Conservation (phyloP, 2,797 vertebrate genomes). For the Hyperoplus immaculatus region DNA sequence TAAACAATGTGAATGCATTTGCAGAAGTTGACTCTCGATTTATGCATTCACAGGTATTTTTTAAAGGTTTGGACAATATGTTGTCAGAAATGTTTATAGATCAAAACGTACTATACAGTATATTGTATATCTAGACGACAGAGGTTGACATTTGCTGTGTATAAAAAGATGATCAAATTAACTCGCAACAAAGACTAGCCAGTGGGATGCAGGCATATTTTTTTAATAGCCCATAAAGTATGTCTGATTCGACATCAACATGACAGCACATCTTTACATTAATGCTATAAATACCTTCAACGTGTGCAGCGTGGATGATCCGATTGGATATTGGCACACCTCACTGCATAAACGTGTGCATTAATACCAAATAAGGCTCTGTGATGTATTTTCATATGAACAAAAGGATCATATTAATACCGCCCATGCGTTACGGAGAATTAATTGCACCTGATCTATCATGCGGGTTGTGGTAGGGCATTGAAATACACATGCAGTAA, state of each 20-base stretch:
- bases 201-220: neutral
- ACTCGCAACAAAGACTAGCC: neutral
- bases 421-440: neutral
- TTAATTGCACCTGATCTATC: conserved; percentile 24
- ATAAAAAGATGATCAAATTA: conserved; percentile 6
- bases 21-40: neutral
- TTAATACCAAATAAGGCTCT: neutral
- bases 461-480: neutral
- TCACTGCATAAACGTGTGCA: conserved; percentile 10
- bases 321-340: conserved; percentile 6
- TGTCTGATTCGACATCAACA: conserved; percentile 1
- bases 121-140: neutral
- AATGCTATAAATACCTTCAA: neutral
- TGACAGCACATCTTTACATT: neutral
- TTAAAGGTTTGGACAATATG: neutral
- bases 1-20: neutral
- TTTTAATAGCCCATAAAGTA: neutral
- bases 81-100: neutral
- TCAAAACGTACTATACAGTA: too few relatives aligned
- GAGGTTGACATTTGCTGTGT: neutral
- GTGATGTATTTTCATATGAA: conserved; percentile 3
- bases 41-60: neutral
- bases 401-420: conserved; percentile 14
- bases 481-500: conserved; percentile 15
- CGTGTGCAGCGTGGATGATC: conserved; percentile 1